Evolutionary conservation across 2,113 vertebrate species (phyloP).

Genomic region (Raja brachyura): DNA sequence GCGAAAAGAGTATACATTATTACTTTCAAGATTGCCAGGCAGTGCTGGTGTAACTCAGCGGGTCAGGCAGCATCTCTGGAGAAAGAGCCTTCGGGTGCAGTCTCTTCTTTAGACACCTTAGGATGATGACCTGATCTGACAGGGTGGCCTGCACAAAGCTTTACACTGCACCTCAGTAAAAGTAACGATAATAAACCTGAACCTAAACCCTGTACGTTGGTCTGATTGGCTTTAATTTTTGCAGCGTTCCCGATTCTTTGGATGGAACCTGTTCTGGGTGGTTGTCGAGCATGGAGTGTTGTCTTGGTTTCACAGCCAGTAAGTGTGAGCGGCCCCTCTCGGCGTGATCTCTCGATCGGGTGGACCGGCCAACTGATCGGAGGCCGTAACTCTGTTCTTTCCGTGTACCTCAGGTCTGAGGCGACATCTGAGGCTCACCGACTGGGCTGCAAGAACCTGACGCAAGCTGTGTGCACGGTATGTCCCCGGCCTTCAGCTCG

Average conservation of each 20-base stretch:
- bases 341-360: background rate
- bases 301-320: constrained; percentile 84
- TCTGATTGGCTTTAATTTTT: constrained; percentile 17
- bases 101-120: no score
- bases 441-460: constrained; percentile 86
- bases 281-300: constrained; percentile 79
- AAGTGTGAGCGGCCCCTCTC: constrained; percentile 50
- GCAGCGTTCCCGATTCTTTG: constrained; percentile 78
- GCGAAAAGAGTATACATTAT: no score
- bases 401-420: constrained; percentile 70
- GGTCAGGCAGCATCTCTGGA: no score
- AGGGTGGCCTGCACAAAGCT: no score
- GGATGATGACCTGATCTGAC: no score
- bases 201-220: no score
- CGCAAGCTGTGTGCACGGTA: constrained; percentile 82
- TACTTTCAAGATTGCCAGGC: no score
- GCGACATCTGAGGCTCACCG: constrained; percentile 63
- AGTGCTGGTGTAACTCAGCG: no score
- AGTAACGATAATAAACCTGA: no score
- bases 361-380: no score
- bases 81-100: no score
- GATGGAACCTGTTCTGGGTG: constrained; percentile 80
- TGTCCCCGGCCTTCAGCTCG: constrained; percentile 39
- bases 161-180: no score
- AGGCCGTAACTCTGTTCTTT: background rate